Evolutionary conservation across 2,888 invertebrate species (phyloP).

Genomic region (Tuta absoluta): DNA sequence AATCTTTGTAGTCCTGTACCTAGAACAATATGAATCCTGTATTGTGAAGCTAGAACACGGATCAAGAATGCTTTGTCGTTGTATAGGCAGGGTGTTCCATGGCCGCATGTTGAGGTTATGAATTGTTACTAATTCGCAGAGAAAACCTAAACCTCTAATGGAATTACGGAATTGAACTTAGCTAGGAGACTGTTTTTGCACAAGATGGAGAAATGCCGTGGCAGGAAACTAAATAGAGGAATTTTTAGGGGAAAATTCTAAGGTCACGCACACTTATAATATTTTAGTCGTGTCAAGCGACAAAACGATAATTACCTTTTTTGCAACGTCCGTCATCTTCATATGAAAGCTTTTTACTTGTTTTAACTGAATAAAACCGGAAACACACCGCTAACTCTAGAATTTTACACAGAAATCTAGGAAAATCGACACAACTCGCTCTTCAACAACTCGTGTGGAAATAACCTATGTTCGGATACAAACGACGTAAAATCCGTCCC

Average conservation of each 20-base stretch:
- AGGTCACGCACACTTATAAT: conserved; percentile 62
- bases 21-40: conserved; percentile 58
- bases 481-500: conserved; percentile 34
- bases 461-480: conserved; percentile 45
- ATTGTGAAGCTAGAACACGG: background rate
- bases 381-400: conserved; percentile 32
- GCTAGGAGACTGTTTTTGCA: background rate
- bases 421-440: conserved; percentile 41
- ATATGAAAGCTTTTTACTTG: conserved; percentile 37
- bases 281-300: conserved; percentile 57
- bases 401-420: conserved; percentile 39
- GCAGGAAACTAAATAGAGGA: conserved; percentile 26
- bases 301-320: conserved; percentile 63
- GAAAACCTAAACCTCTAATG: background rate
- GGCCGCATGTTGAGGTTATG: conserved; percentile 58
- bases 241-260: conserved; percentile 42
- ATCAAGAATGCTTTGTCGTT: no score
- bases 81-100: conserved; percentile 30
- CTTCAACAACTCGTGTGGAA: conserved; percentile 53
- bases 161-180: background rate
- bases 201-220: background rate
- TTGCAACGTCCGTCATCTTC: conserved; percentile 74
- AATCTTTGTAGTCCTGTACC: conserved; percentile 96
- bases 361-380: conserved; percentile 40
- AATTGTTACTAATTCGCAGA: background rate